phyloP scores from a whole-genome alignment of 2,888 invertebrate genomes.

The Mycalesis mineus region DNA sequence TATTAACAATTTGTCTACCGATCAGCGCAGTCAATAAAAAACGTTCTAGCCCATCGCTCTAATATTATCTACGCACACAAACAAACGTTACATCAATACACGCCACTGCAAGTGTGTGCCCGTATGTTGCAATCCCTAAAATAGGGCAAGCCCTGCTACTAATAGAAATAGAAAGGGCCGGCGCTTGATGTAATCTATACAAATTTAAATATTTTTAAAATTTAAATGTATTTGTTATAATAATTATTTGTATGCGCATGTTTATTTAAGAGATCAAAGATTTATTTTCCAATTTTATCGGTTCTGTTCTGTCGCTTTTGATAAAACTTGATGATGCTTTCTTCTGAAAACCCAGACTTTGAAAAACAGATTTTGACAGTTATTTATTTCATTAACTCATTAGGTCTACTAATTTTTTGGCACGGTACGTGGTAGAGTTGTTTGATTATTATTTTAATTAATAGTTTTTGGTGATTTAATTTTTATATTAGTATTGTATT shows the following conservation, averaged over 20 bases:
- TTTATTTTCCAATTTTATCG: background rate
- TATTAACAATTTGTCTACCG: background rate
- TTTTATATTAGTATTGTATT: no score
- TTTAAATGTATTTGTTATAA: conserved; percentile 4
- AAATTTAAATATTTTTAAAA: conserved; percentile 8
- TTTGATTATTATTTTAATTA: no score
- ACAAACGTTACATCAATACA: conserved; percentile 16
- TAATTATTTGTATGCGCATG: background rate
- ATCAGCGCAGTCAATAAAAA: conserved; percentile 11
- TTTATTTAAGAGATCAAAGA: background rate
- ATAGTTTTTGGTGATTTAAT: no score
- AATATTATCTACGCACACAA: conserved; percentile 33
- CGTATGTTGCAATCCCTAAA: conserved; percentile 76
- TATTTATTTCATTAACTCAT: no score
- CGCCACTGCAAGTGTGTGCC: conserved; percentile 39
- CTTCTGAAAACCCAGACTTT: no score
- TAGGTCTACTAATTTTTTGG: no score
- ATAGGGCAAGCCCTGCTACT: conserved; percentile 70
- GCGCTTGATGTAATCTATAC: conserved; percentile 17
- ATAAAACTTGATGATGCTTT: no score
- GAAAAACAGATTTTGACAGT: no score
- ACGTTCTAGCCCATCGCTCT: conserved; percentile 25
- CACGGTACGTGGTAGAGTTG: no score
- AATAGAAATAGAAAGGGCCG: conserved; percentile 72
- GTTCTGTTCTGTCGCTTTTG: background rate